phyloP scores from a whole-genome alignment of 2,888 invertebrate genomes.

The Apotomis turbidana region DNA sequence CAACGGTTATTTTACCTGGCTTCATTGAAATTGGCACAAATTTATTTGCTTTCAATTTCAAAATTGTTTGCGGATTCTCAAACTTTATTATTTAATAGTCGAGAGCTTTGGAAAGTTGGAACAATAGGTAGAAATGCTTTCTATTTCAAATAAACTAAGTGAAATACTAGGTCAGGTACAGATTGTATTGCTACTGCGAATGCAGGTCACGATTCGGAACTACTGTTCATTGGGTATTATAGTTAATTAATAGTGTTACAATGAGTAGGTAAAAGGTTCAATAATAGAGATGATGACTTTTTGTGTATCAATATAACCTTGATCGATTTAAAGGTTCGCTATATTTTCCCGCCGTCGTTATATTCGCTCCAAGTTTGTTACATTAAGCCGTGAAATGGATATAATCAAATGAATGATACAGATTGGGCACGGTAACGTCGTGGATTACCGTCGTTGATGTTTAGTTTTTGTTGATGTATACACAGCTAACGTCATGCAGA shows the following conservation, averaged over 20 bases:
- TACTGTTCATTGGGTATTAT: constrained; percentile 17
- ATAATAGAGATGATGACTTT: too few relatives aligned
- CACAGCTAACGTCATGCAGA: too few relatives aligned
- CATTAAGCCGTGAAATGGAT: too few relatives aligned
- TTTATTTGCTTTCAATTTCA: constrained; percentile 28
- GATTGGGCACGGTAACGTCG: too few relatives aligned
- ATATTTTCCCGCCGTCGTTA: too few relatives aligned
- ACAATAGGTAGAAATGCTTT: constrained; percentile 39
- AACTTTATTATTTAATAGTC: constrained; percentile 23
- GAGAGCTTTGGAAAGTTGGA: constrained; percentile 31
- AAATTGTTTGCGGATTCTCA: not conserved
- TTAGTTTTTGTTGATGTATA: too few relatives aligned
- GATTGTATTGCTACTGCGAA: constrained; percentile 6
- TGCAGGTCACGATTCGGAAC: constrained; percentile 18
- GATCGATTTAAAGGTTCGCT: too few relatives aligned
- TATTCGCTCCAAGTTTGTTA: too few relatives aligned
- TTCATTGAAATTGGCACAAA: constrained; percentile 16
- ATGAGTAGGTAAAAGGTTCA: not conserved
- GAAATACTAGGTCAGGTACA: constrained; percentile 19
- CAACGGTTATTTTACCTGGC: constrained; percentile 15
- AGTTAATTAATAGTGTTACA: constrained; percentile 4
- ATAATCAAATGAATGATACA: too few relatives aligned
- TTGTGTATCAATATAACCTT: too few relatives aligned
- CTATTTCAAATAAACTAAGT: constrained; percentile 38
- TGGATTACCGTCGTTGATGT: too few relatives aligned